phyloP scores from a whole-genome alignment of 2,888 invertebrate species.

The Xanthorhoe spadicearia region DNA sequence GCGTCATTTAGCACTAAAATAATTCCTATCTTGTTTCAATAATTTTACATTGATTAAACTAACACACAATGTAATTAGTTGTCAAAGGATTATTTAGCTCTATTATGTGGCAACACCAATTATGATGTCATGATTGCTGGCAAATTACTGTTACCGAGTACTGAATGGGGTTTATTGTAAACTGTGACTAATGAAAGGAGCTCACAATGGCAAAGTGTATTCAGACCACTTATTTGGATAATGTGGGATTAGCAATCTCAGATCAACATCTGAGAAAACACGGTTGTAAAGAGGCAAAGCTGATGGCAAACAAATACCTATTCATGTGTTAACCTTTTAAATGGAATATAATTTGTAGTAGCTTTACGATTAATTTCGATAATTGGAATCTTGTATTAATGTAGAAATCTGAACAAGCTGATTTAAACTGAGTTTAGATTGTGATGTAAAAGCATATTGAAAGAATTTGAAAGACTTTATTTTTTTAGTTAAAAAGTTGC shows the following conservation, averaged over 20 bases:
- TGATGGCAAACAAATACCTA: slow-evolving; percentile 1
- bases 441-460: slow-evolving; percentile 14
- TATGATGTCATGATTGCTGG: slow-evolving; percentile 31
- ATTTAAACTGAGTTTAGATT: neutral
- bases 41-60: slow-evolving; percentile 1
- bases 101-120: slow-evolving; percentile 42
- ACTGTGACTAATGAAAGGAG: slow-evolving; percentile 29
- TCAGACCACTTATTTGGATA: slow-evolving; percentile 37
- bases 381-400: neutral
- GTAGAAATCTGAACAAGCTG: neutral
- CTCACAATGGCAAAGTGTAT: slow-evolving; percentile 27
- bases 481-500: slow-evolving; percentile 68
- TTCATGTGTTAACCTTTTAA: neutral
- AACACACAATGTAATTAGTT: slow-evolving; percentile 24
- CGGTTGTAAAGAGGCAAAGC: slow-evolving; percentile 13
- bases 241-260: slow-evolving; percentile 28
- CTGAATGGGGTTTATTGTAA: slow-evolving; percentile 25
- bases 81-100: slow-evolving; percentile 40
- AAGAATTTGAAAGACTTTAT: slow-evolving; percentile 55
- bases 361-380: neutral
- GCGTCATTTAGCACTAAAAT: no score
- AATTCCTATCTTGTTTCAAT: neutral
- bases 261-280: slow-evolving; percentile 25
- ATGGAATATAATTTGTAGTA: neutral
- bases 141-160: slow-evolving; percentile 35